Conservation (phyloP, 2,888 invertebrate species). For the Zaprionus lineosus region DNA sequence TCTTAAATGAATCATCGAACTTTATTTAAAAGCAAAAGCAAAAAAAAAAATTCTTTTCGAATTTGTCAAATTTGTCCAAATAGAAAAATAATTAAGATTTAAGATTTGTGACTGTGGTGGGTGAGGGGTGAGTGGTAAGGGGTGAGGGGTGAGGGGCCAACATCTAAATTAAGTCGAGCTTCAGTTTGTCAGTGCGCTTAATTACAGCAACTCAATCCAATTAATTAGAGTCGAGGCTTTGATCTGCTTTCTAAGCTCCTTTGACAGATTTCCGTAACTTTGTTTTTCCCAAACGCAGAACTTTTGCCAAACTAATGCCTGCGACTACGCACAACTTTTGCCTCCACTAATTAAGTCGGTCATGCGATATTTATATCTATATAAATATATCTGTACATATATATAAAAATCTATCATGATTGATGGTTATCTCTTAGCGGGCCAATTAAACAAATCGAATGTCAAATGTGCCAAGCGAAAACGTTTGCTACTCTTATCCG, state of each 20-base stretch:
- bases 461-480: slow-evolving; percentile 49
- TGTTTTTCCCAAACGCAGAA: too few relatives aligned
- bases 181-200: neutral
- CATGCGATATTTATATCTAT: slow-evolving; percentile 15
- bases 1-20: neutral
- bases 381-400: neutral
- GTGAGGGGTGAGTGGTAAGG: too few relatives aligned
- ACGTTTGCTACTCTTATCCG: too few relatives aligned
- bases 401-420: slow-evolving; percentile 52
- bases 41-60: too few relatives aligned
- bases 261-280: neutral
- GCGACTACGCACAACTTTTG: slow-evolving; percentile 24
- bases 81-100: too few relatives aligned
- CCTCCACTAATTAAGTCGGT: slow-evolving; percentile 50
- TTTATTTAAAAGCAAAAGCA: too few relatives aligned
- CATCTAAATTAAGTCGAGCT: neutral
- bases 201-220: too few relatives aligned
- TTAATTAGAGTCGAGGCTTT: neutral
- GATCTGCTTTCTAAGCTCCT: neutral
- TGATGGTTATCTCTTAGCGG: slow-evolving; percentile 70
- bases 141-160: too few relatives aligned
- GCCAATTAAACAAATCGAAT: slow-evolving; percentile 70
- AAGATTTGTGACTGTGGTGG: too few relatives aligned
- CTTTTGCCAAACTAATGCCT: slow-evolving; percentile 20
- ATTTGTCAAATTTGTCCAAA: too few relatives aligned